Conservation (phyloP, 2,113 vertebrate species). For the Phodopus roborovskii region DNA sequence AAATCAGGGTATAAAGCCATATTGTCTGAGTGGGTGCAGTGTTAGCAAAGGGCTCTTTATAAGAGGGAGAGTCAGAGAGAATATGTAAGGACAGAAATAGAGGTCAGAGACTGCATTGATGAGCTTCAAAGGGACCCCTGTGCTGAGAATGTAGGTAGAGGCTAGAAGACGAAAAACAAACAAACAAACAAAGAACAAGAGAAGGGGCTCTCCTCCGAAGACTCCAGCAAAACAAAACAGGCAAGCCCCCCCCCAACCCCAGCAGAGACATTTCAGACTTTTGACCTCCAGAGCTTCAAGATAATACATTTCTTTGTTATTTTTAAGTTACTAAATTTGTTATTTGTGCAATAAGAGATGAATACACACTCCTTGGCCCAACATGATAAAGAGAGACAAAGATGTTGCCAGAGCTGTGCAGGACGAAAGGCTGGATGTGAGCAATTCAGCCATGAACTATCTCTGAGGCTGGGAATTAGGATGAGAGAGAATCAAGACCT, state of each 20-base stretch:
- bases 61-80: not conserved
- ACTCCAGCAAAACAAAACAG: not conserved
- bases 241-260: not conserved
- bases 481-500: not conserved
- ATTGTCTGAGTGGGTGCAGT: not conserved
- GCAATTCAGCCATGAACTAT: not conserved
- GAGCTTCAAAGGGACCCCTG: not conserved
- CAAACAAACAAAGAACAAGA: not conserved
- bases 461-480: not conserved
- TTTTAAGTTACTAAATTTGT: not conserved
- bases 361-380: not conserved
- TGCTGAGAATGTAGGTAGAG: not conserved
- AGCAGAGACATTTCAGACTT: not conserved
- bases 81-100: not conserved
- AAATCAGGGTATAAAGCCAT: not conserved
- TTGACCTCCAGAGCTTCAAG: not conserved
- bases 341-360: not conserved
- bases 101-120: not conserved
- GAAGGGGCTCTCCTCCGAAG: not conserved
- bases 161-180: not conserved
- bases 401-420: not conserved
- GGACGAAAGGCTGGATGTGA: not conserved
- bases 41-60: not conserved
- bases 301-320: not conserved
- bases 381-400: not conserved